A percentile compares a stretch with the other conserved stretches of the same genome.
phyloP scores from a whole-genome alignment of 2,888 invertebrate species.

The Sarcophaga rosellei region DNA sequence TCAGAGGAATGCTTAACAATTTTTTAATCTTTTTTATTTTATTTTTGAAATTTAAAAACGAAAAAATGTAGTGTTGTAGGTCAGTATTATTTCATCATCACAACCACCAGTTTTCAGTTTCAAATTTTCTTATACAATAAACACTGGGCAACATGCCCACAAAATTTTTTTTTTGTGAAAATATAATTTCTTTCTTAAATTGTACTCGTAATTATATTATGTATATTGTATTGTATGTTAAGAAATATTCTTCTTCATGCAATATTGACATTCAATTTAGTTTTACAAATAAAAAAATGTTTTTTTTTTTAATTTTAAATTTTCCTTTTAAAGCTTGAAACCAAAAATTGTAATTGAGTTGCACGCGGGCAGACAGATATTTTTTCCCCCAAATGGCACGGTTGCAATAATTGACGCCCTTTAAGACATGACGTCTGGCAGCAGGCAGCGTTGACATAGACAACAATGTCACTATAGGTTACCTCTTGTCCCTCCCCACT shows the following conservation, averaged over 20 bases:
- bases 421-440: neutral
- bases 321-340: neutral
- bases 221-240: no score
- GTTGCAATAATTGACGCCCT: neutral
- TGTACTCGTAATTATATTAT: no score
- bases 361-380: neutral
- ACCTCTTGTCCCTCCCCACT: neutral
- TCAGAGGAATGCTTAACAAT: neutral
- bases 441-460: neutral
- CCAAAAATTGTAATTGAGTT: neutral
- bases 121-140: no score
- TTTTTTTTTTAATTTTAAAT: neutral
- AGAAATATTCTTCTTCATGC: neutral
- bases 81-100: conserved; percentile 47
- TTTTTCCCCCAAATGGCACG: neutral
- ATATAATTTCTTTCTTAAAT: neutral
- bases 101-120: neutral
- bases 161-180: neutral
- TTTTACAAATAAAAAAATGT: neutral
- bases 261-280: neutral
- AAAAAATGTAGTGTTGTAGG: conserved; percentile 58
- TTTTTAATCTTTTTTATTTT: no score
- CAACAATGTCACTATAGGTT: neutral
- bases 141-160: neutral
- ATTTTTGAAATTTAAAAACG: conserved; percentile 5